Conservation (phyloP, 2,888 invertebrate genomes). For the Eupithecia insigniata region DNA sequence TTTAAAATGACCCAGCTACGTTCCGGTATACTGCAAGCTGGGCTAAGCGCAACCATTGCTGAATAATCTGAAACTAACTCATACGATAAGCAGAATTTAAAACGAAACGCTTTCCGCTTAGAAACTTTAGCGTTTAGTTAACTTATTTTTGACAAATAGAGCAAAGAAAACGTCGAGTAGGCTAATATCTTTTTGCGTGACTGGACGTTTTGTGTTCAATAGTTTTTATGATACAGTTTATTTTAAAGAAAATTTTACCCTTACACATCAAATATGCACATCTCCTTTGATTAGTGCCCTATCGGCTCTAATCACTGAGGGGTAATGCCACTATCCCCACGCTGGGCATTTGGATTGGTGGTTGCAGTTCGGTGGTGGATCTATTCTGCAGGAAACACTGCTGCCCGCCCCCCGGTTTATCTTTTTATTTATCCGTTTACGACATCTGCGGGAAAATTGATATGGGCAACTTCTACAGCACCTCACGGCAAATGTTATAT, state of each 20-base stretch:
- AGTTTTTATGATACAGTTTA: not conserved
- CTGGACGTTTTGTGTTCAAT: not conserved
- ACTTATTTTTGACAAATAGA: conserved; percentile 17
- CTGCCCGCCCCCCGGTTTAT: too few relatives aligned
- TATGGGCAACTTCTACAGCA: too few relatives aligned
- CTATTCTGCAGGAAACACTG: too few relatives aligned
- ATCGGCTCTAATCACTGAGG: not conserved
- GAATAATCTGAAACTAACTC: conserved; percentile 21
- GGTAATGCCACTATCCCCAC: too few relatives aligned
- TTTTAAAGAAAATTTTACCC: too few relatives aligned
- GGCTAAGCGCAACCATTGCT: conserved; percentile 19
- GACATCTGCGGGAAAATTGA: too few relatives aligned
- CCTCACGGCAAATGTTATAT: too few relatives aligned
- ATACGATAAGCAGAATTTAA: conserved; percentile 23
- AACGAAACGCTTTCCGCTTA: conserved; percentile 27
- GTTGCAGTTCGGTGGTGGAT: too few relatives aligned
- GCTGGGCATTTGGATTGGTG: too few relatives aligned
- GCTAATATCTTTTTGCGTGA: not conserved
- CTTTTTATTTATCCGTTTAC: too few relatives aligned
- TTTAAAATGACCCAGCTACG: conserved; percentile 9
- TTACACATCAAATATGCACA: too few relatives aligned
- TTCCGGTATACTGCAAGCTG: conserved; percentile 11
- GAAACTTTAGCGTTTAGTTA: conserved; percentile 8
- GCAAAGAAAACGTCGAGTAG: not conserved
- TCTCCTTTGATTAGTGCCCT: not conserved